Conservation (phyloP, 2,113 vertebrate genomes). For the Bettongia penicillata region DNA sequence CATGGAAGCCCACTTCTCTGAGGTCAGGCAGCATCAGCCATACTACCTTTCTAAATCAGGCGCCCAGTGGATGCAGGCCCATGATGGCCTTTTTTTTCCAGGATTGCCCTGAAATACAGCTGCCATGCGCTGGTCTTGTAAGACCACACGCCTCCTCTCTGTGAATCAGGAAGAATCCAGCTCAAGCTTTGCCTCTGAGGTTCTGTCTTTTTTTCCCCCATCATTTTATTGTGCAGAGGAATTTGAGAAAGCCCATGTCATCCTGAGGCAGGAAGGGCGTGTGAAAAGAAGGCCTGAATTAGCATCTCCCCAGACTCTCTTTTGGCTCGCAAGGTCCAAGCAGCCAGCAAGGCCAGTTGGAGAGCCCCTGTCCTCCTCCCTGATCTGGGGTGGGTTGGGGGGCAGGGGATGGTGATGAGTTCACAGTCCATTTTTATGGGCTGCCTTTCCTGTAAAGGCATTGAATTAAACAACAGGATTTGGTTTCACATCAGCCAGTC, state of each 20-base stretch:
- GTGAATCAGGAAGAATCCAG: slow-evolving; percentile 50
- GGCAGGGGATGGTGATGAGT: slow-evolving; percentile 61
- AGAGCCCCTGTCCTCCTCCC: not conserved
- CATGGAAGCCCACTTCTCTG: slow-evolving; percentile 4
- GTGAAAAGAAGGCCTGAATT: slow-evolving; percentile 56
- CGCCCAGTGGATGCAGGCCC: not conserved
- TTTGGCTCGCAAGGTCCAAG: slow-evolving; percentile 37
- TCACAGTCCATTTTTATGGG: slow-evolving; percentile 73
- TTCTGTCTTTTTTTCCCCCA: slow-evolving; percentile 33
- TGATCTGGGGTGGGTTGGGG: not conserved
- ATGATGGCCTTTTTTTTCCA: not conserved
- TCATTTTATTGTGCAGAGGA: slow-evolving; percentile 56
- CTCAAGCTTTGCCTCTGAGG: slow-evolving; percentile 34
- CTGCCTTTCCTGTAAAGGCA: slow-evolving; percentile 75
- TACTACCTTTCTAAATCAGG: slow-evolving; percentile 21
- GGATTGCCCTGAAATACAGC: slow-evolving; percentile 12
- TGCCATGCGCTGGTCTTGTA: not conserved
- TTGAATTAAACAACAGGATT: slow-evolving; percentile 78
- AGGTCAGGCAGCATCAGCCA: not conserved
- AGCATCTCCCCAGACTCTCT: slow-evolving; percentile 56
- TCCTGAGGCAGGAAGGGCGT: slow-evolving; percentile 65
- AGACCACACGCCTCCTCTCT: slow-evolving; percentile 59
- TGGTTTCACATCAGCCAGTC: slow-evolving; percentile 71
- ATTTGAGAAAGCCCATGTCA: slow-evolving; percentile 37
- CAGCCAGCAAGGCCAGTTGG: slow-evolving; percentile 7